Evolutionary conservation across 2,113 vertebrate species (phyloP), one percentile per base, ranked within the genome.

Genomic region (Scatophagus argus): DNA sequence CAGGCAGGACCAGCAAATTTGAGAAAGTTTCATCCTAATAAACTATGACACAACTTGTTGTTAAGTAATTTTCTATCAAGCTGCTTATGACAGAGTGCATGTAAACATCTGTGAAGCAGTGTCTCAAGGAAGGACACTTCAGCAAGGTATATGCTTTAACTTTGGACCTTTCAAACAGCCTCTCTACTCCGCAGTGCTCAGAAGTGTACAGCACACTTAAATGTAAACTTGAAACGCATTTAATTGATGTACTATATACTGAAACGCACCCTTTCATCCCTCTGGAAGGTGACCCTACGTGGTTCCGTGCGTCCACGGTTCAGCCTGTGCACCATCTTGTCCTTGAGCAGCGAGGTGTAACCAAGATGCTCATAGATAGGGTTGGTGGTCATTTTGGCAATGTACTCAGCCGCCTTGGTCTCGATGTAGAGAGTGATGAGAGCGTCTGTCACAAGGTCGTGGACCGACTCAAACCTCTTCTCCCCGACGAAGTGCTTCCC

Each of bases 301-400:
- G 95, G 94, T 59, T 97, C 96, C 0, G 94, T 95, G 88, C 94
- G 96, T 8, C 94, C 93, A 46, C 95, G 95, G 91, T 95, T 96
- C 85, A 98, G 92, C 72, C 96, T 93, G 47, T 96, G 94, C 79
- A 96, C 96, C 43, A 96, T 96, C 82, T 97, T 98, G 88, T 98
- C 97, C 92, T 97, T 95, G 72, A 99, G 96, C 69, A 98, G 91
- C n/a, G 97, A 97, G 29, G 96, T 96, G 8, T 98, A 98, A 60
- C 97, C 97, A 14, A 98, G 95, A 77, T 98, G 97, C 76, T 99
- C 97, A 23, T 99, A 99, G 91, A 99, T 99, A 74, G 98, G 98
- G 87, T 99, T 99, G 5, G 97, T 99, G 67, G 98, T 99, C 98
- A 99, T 99, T 92, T 97, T 99, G 70, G 98, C 96, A 62, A 99